Evolutionary conservation across 1,140 invertebrate genomes (phyloP), one percentile per base, ranked within the genome.

Genomic region (Bombus huntii): DNA sequence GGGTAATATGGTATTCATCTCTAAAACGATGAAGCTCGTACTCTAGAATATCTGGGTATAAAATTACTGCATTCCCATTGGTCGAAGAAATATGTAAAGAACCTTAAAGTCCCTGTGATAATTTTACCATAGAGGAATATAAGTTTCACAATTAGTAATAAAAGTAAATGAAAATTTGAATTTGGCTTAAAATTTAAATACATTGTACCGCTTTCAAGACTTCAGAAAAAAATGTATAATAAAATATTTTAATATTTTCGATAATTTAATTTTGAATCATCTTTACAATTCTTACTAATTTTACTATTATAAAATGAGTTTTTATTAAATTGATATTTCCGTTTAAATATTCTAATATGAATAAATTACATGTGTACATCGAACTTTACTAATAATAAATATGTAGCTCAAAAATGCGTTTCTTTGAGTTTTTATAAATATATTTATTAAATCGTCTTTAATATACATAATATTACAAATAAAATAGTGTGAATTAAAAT

Each of bases 51-150:
- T 76, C 31, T 83, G 3, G 57, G 42, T 77, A 76, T n/a, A 13
- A 77, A 68, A 68, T 83, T 77, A 34, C 65, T 65, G 31, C 25
- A 39, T 76, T 83, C 31, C 53, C 62, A 83, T 83, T 83, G 81
- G 81, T n/a, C 44, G 12, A 42, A 42, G 10, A 37, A 25, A 37
- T 34, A 44, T 82, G 47, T 47, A 47, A 47, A 65, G 31, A 66
- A 15, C n/a, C 15, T 44, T 22, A 72, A 82, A 75, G 1, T 82
- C 71, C 80, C 80, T 82, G n/a, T 53, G 22, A 73, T 44, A 47
- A 42, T 44, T 42, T 72, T 18, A 72, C n/a, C n/a, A 42, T n/a
- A 18, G n/a, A 25, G 37, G 13, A 39, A 28, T 18, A 28, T 3
- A 18, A 15, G n/a, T 72, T 15, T 15, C 15, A 5, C 15, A 72